Evolutionary conservation across 1,140 invertebrate genomes (phyloP).

Genomic region (Carposina sasakii): DNA sequence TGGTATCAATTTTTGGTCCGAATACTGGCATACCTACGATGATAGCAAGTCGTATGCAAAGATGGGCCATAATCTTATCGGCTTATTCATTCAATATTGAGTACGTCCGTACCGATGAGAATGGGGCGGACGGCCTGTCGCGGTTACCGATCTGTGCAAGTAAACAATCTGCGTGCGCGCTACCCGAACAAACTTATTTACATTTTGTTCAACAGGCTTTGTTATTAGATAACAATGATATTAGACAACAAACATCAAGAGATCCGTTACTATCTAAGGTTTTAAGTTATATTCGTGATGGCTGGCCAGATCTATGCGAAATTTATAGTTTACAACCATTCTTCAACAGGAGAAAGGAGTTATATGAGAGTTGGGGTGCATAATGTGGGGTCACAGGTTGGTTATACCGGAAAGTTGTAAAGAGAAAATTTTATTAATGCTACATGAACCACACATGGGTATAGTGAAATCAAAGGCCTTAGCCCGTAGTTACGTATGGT

Average conservation of each 20-base stretch:
- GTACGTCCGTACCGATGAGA: not conserved
- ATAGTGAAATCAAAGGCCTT: conserved; percentile 16
- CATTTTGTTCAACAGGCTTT: not conserved
- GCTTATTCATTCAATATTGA: conserved; percentile 34
- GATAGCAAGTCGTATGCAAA: not conserved
- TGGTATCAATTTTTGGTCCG: not conserved
- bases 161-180: not conserved
- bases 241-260: not conserved
- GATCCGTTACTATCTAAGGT: not conserved
- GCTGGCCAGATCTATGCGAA: not conserved
- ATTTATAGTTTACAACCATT: not conserved
- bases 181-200: not conserved
- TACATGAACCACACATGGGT: conserved; percentile 3
- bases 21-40: conserved; percentile 24
- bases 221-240: not conserved
- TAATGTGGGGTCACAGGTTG: not conserved
- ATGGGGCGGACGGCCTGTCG: not conserved
- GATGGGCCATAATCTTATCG: not conserved
- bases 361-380: not conserved
- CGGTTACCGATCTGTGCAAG: not conserved
- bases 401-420: not conserved
- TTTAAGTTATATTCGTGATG: not conserved
- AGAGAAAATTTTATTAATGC: not conserved
- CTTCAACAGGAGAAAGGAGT: not conserved
- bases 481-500: conserved; percentile 18